phyloP scores from a whole-genome alignment of 2,113 vertebrate genomes.

The Gyps fulvus region DNA sequence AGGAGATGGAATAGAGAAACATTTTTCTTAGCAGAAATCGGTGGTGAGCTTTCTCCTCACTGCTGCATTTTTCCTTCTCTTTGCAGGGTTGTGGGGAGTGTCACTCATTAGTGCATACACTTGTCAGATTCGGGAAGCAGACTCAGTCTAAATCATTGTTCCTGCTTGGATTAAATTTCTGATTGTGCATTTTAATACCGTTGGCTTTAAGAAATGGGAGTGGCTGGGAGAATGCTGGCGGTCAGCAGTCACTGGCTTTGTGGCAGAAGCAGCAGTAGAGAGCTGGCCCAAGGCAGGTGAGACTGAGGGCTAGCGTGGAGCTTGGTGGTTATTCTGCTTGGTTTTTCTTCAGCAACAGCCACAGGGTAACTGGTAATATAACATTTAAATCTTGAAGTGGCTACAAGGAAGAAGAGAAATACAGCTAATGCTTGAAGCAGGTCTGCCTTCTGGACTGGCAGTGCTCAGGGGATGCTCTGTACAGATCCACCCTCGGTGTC shows the following conservation, averaged over 20 bases:
- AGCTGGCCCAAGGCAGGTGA: not conserved
- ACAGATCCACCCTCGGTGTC: not conserved
- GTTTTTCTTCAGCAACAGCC: not conserved
- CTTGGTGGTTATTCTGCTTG: not conserved
- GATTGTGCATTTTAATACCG: not conserved
- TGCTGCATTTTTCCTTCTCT: not conserved
- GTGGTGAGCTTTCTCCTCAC: not conserved
- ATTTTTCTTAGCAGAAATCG: not conserved
- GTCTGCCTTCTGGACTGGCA: not conserved
- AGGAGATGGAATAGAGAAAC: not conserved
- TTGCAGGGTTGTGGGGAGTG: not conserved
- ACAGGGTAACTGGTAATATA: not conserved
- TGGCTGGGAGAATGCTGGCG: not conserved
- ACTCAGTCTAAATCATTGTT: not conserved
- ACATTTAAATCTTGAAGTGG: not conserved
- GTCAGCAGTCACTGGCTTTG: not conserved
- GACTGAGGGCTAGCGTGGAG: not conserved
- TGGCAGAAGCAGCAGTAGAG: not conserved
- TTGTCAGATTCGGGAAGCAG: not conserved
- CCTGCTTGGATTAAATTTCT: not conserved
- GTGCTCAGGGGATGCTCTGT: not conserved
- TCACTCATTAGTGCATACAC: not conserved
- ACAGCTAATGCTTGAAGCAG: not conserved
- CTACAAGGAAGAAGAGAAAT: not conserved
- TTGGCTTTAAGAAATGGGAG: not conserved